phyloP scores from a whole-genome alignment of 2,113 vertebrate species.

The Heteronetta atricapilla region DNA sequence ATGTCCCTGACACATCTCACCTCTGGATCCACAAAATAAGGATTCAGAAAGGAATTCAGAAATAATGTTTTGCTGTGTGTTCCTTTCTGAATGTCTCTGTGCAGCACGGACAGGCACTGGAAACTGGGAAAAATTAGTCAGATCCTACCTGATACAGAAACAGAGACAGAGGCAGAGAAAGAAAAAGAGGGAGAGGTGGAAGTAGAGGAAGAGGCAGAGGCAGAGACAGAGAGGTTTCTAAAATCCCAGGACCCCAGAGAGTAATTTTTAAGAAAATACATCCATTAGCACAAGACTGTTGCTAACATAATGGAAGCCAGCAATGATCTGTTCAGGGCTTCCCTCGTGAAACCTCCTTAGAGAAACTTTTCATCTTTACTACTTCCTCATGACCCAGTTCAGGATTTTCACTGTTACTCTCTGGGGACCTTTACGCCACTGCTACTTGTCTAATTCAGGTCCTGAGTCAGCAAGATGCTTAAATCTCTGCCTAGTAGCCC shows the following conservation, averaged over 20 bases:
- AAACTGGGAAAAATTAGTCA: background rate
- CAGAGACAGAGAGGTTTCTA: slow-evolving; percentile 32
- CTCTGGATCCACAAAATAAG: slow-evolving; percentile 20
- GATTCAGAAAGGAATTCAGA: background rate
- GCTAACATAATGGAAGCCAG: slow-evolving; percentile 47
- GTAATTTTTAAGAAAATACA: slow-evolving; percentile 23
- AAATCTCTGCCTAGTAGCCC: slow-evolving; percentile 45
- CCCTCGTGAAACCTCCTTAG: slow-evolving; percentile 54
- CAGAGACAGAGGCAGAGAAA: background rate
- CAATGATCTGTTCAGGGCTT: slow-evolving; percentile 16
- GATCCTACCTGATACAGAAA: background rate
- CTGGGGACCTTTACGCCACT: slow-evolving; percentile 40
- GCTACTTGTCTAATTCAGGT: slow-evolving; percentile 49
- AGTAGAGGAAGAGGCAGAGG: background rate
- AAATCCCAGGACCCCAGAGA: slow-evolving; percentile 42
- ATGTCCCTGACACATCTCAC: slow-evolving; percentile 1
- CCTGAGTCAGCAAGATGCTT: slow-evolving; percentile 63
- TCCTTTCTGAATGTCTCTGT: background rate
- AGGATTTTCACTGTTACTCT: slow-evolving; percentile 60
- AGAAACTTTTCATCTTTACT: slow-evolving; percentile 71
- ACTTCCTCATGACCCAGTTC: slow-evolving; percentile 68
- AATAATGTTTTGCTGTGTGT: background rate
- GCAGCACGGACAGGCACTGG: background rate
- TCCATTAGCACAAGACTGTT: slow-evolving; percentile 9
- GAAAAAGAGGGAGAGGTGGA: background rate